Evolutionary conservation across 2,113 vertebrate species (phyloP).

Genomic region (Spilogale gracilis): DNA sequence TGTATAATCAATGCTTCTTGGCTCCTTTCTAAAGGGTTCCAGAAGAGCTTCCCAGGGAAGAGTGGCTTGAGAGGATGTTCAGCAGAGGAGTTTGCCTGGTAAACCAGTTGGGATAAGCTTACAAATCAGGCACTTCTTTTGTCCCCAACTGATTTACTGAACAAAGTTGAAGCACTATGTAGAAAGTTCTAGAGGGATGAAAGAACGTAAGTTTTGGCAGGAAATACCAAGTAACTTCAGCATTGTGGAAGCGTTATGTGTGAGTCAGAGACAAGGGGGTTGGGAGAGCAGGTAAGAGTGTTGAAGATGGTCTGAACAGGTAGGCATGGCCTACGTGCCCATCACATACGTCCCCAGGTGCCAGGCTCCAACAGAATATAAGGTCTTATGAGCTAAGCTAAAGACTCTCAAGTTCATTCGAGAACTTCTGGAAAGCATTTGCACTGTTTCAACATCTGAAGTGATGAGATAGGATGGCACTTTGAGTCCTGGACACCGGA

Average conservation of each 20-base stretch:
- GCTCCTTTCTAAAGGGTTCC: background rate
- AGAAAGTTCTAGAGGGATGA: background rate
- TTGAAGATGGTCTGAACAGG: background rate
- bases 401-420: background rate
- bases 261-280: background rate
- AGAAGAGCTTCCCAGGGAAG: background rate
- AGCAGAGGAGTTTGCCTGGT: background rate
- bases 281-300: background rate
- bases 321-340: fast-evolving
- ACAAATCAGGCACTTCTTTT: background rate
- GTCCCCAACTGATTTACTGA: background rate
- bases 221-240: background rate
- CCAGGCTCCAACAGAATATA: background rate
- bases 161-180: background rate
- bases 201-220: background rate
- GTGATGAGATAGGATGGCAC: background rate
- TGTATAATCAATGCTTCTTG: background rate
- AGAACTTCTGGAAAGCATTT: background rate
- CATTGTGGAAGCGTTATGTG: background rate
- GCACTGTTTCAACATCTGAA: background rate
- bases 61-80: background rate
- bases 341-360: no score
- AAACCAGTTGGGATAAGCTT: background rate
- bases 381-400: background rate
- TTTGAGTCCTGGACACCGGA: background rate